Evolutionary conservation across 2,888 invertebrate genomes (phyloP).

Genomic region (Papilio elwesi): DNA sequence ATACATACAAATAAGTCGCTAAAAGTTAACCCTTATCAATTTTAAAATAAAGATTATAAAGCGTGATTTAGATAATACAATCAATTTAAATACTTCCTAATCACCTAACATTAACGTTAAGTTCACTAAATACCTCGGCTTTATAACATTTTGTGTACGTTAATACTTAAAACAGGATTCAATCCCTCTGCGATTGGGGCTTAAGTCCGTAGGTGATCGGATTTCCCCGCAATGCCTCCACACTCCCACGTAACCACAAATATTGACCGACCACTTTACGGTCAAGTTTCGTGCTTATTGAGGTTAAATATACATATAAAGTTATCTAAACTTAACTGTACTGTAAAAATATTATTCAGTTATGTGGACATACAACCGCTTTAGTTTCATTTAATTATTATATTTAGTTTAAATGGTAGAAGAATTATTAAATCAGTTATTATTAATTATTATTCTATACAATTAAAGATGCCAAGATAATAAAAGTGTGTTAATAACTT

Average conservation of each 20-base stretch:
- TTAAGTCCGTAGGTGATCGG: constrained; percentile 27
- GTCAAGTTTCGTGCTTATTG: constrained; percentile 17
- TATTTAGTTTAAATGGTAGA: too few relatives aligned
- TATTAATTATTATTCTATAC: not conserved
- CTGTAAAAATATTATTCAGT: too few relatives aligned
- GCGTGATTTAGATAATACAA: not conserved
- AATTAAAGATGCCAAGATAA: too few relatives aligned
- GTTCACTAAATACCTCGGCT: not conserved
- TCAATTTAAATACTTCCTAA: not conserved
- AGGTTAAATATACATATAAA: not conserved
- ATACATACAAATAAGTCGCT: not conserved
- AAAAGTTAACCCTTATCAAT: not conserved
- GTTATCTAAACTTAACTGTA: too few relatives aligned
- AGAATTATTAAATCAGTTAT: not conserved
- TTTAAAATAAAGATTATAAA: not conserved
- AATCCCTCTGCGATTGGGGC: constrained; percentile 21
- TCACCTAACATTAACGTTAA: not conserved
- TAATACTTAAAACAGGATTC: constrained; percentile 26
- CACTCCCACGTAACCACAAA: constrained; percentile 4
- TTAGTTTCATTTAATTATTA: too few relatives aligned
- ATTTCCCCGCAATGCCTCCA: constrained; percentile 3
- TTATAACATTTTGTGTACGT: constrained; percentile 21
- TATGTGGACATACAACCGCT: too few relatives aligned
- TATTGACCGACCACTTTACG: constrained; percentile 18
- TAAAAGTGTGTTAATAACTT: too few relatives aligned